A percentile compares a stretch with the other conserved stretches of the same genome.
These are phyloP conservation scores for Dendropsophus ebraccatus DNA, from an alignment of 2,113 vertebrate genomes.

Conservation along the genomic window DNA sequence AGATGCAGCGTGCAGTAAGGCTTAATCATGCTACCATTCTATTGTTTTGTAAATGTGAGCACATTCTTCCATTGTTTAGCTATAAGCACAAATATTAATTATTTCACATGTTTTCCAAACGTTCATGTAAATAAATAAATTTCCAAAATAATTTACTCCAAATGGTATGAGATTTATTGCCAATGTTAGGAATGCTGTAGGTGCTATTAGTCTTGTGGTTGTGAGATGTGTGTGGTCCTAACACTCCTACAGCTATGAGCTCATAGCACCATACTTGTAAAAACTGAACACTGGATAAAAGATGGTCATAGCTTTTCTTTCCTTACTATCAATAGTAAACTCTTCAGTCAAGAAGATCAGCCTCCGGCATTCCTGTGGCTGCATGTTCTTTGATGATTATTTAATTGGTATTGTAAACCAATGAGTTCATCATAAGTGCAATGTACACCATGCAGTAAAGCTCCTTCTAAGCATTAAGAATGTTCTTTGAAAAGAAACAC, in stretches of 20 bases:
- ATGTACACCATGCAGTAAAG: slow-evolving; percentile 21
- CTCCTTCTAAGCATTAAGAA: slow-evolving; percentile 22
- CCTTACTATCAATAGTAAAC: slow-evolving; percentile 35
- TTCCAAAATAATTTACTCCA: slow-evolving; percentile 2
- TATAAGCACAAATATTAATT: neutral
- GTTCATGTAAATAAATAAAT: slow-evolving; percentile 3
- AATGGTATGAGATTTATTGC: slow-evolving; percentile 7
- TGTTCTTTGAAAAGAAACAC: slow-evolving; percentile 36
- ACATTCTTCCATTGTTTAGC: slow-evolving; percentile 5
- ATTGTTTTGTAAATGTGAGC: neutral
- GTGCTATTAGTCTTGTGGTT: slow-evolving; percentile 17
- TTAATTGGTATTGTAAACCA: slow-evolving; percentile 48
- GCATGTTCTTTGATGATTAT: slow-evolving; percentile 40
- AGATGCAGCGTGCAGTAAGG: too few species aligned
- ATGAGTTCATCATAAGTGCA: slow-evolving; percentile 44
- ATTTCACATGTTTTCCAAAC: neutral
- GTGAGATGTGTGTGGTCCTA: slow-evolving; percentile 38
- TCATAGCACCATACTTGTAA: slow-evolving; percentile 30
- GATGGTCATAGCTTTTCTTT: slow-evolving; percentile 1
- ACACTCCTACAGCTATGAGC: slow-evolving; percentile 26
- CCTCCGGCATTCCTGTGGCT: neutral
- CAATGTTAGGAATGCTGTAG: neutral
- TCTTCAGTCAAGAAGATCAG: neutral
- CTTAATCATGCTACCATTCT: neutral
- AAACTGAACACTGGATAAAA: neutral